Evolutionary conservation across 1,140 invertebrate species (phyloP).

Genomic region (Formica selysi): DNA sequence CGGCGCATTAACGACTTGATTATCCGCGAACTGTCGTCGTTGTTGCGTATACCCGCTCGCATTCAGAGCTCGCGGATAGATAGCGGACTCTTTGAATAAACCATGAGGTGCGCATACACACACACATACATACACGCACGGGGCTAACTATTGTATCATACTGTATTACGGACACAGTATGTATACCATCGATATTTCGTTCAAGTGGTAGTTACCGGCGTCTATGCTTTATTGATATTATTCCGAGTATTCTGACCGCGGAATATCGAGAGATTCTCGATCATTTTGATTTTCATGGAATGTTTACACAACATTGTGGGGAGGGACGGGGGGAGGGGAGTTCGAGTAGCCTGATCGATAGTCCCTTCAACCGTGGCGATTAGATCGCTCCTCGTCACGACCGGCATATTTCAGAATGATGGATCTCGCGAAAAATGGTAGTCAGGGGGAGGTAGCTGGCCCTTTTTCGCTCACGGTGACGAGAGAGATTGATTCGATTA

Average conservation of each 20-base stretch:
- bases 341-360: slow-evolving; percentile 34
- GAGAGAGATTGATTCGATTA: slow-evolving; percentile 61
- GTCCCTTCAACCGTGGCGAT: slow-evolving; percentile 41
- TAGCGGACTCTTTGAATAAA: slow-evolving; percentile 47
- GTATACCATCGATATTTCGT: background rate
- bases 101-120: slow-evolving; percentile 21
- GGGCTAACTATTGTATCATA: slow-evolving; percentile 7
- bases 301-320: no score
- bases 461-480: slow-evolving; percentile 43
- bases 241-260: background rate
- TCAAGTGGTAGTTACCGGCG: background rate
- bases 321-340: background rate
- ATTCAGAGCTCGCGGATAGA: slow-evolving; percentile 14
- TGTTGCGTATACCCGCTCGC: background rate
- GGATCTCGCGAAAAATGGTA: slow-evolving; percentile 49
- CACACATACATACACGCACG: background rate
- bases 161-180: no score
- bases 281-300: slow-evolving; percentile 34
- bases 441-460: background rate
- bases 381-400: slow-evolving; percentile 48
- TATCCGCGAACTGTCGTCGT: slow-evolving; percentile 60
- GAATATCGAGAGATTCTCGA: background rate
- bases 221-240: background rate
- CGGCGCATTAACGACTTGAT: slow-evolving; percentile 68
- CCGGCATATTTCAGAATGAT: slow-evolving; percentile 59